Evolutionary conservation across 2,888 invertebrate genomes (phyloP).

Genomic region (Papilio elwesi): DNA sequence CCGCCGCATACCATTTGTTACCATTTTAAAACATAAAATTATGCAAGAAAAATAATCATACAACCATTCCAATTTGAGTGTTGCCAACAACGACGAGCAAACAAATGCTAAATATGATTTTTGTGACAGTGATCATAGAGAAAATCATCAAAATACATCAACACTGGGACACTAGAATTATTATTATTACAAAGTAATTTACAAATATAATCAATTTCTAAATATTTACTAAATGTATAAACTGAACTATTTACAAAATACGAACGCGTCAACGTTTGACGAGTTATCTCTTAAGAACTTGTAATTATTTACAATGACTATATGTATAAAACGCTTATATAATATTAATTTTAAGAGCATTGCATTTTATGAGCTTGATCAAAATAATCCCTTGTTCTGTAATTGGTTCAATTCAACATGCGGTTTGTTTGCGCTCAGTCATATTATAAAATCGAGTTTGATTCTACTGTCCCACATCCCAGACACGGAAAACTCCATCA

Average conservation of each 20-base stretch:
- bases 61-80: conserved; percentile 72
- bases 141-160: conserved; percentile 70
- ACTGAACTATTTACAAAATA: conserved; percentile 81
- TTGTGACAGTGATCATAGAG: conserved; percentile 79
- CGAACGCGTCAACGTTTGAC: conserved; percentile 69
- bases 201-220: conserved; percentile 80
- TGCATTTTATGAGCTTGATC: conserved; percentile 80
- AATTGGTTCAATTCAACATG: conserved; percentile 48
- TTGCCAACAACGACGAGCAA: conserved; percentile 62
- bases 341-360: conserved; percentile 69
- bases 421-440: conserved; percentile 58
- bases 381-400: conserved; percentile 77
- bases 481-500: conserved; percentile 55
- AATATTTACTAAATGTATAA: conserved; percentile 75
- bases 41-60: conserved; percentile 70
- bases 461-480: conserved; percentile 50
- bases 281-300: conserved; percentile 72
- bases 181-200: conserved; percentile 78
- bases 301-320: conserved; percentile 83
- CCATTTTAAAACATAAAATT: conserved; percentile 67
- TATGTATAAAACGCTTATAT: conserved; percentile 74
- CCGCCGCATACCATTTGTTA: conserved; percentile 67
- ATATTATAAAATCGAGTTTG: conserved; percentile 47
- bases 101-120: conserved; percentile 77
- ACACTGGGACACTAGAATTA: conserved; percentile 77